Base-by-base conservation (phyloP, 2,888 invertebrate genomes). In the Patella depressa region DNA sequence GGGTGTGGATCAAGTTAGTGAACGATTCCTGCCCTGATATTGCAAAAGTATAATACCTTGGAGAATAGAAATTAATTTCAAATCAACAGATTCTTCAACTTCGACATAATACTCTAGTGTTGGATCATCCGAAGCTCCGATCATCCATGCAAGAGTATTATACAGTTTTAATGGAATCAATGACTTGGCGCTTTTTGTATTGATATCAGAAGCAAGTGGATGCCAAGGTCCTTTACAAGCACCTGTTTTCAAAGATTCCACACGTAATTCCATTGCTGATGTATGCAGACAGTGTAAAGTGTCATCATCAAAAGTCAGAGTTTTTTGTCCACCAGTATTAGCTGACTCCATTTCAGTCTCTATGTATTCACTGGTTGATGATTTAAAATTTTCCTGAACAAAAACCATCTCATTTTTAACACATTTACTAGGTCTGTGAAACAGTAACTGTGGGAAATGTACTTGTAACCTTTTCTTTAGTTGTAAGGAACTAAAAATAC, bases 1-100 rank as follows among this genome's bases (percentile, higher is more conserved):
- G 9, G 45, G 5, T 5, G 9, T 45, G 9, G 9, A 45, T 45
- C 9, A 45, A 9, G 77, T 65, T 53, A 77, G 17, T 45, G 65
- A 59, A 14, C 73, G 59, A 45, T 19, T 34, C 17, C 73, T 53
- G 11, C 77, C 77, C 7, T 45, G 53, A 34, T 65, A n/a, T 29
- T 57, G 15, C 11, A 69, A 14, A 3, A 55, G 14, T 15, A 76
- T 54, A 54, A 77, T 11, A 53, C 73, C 77, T 73, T 77, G 77
- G 17, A 17, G 14, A n/a, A 77, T 29, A 14, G 77, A 77, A 14
- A 74, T 17, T 57, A 57, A n/a, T n/a, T 57, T 57, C 9, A 45
- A 9, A 45, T 45, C 45, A n/a, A n/a, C n/a, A n/a, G n/a, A 15
- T 17, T 57, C 17, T 17, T 15, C 57, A 57, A 57, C 57, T 7